Conservation (phyloP, 2,113 vertebrate species). For the Morone saxatilis region DNA sequence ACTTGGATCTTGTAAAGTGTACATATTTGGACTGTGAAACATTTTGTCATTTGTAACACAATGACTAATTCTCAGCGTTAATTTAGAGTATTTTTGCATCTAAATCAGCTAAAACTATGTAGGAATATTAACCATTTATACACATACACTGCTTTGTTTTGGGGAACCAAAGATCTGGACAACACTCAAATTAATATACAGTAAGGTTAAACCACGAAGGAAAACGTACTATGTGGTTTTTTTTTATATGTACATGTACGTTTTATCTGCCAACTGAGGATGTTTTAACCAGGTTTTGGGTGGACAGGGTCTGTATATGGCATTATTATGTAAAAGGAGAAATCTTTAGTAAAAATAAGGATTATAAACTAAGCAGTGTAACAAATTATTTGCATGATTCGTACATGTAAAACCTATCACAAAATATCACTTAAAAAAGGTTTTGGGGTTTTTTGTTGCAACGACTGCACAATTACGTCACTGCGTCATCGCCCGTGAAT, state of each 20-base stretch:
- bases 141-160: not conserved
- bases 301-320: not conserved
- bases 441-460: not conserved
- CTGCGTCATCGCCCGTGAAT: slow-evolving; percentile 59
- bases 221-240: not conserved
- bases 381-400: too few species aligned
- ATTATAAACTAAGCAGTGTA: not conserved
- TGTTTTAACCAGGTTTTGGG: not conserved
- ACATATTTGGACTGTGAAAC: not conserved
- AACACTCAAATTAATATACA: not conserved
- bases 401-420: too few species aligned
- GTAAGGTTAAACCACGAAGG: not conserved
- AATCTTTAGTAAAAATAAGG: not conserved
- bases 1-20: not conserved
- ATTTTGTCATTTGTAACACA: not conserved
- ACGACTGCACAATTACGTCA: slow-evolving; percentile 64
- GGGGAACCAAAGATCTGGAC: not conserved
- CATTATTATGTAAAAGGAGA: not conserved
- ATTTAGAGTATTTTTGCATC: not conserved
- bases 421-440: not conserved
- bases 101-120: not conserved
- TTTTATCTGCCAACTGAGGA: not conserved
- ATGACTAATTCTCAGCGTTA: not conserved
- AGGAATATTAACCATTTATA: not conserved
- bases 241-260: not conserved